Percentiles rank a stretch among this genome's conserved stretches.
These are phyloP conservation scores for Perdix hodgsoniae DNA, from an alignment of 2,797 vertebrate species.

Conservation along the genomic window DNA sequence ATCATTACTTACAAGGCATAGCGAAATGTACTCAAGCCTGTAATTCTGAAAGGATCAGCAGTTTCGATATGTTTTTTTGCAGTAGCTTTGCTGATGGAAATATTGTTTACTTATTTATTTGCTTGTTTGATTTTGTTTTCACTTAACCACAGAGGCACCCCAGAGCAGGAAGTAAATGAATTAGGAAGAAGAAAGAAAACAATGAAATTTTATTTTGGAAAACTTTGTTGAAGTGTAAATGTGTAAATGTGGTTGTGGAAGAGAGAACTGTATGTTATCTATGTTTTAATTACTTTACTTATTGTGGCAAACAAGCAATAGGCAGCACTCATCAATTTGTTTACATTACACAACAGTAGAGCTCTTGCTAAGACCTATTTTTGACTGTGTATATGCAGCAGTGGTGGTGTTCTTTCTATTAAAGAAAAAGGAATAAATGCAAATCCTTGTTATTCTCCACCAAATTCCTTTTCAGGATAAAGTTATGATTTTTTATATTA, in stretches of 20 bases:
- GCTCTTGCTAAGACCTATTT: not conserved
- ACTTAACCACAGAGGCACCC: not conserved
- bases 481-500: not conserved
- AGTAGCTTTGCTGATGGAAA: not conserved
- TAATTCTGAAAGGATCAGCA: not conserved
- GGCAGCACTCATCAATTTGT: not conserved
- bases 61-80: not conserved
- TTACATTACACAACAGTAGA: not conserved
- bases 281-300: no score
- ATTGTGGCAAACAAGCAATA: not conserved
- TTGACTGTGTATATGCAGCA: no score
- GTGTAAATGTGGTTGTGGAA: not conserved
- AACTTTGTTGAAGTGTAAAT: not conserved
- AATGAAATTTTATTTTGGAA: not conserved
- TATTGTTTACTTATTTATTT: not conserved
- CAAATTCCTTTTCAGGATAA: not conserved
- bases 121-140: not conserved
- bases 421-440: no score
- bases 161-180: not conserved
- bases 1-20: not conserved
- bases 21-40: not conserved
- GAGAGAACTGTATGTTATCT: no score
- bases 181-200: not conserved
- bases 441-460: no score
- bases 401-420: no score